These are phyloP conservation scores for Orycteropus afer DNA, from an alignment of 2,113 vertebrate genomes.

Conservation along the genomic window DNA sequence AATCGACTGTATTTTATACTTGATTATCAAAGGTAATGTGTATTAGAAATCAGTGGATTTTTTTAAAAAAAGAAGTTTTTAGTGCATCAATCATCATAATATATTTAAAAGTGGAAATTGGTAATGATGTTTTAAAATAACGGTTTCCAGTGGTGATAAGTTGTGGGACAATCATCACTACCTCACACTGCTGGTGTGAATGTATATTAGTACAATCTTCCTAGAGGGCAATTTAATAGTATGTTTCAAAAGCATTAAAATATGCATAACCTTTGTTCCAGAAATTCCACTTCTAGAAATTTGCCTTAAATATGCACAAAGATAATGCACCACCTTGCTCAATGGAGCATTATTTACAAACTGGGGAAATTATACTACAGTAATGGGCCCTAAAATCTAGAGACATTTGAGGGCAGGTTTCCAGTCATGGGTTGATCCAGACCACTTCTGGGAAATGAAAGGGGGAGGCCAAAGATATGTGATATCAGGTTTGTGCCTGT, in stretches of 20 bases:
- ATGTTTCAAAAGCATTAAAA: too few relatives aligned
- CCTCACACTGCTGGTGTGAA: neutral
- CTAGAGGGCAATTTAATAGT: too few relatives aligned
- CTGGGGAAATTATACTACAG: conserved; percentile 16
- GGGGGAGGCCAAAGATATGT: too few relatives aligned
- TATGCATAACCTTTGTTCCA: too few relatives aligned
- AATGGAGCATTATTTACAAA: conserved; percentile 34
- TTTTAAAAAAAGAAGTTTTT: neutral
- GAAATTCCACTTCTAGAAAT: too few relatives aligned
- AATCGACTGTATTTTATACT: conserved; percentile 29
- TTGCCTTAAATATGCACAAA: conserved; percentile 35
- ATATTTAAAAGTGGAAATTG: conserved; percentile 20
- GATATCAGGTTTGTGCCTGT: too few relatives aligned
- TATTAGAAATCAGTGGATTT: conserved; percentile 6
- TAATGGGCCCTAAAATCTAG: too few relatives aligned
- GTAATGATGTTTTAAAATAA: conserved; percentile 53
- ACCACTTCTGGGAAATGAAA: too few relatives aligned
- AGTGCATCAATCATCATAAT: neutral
- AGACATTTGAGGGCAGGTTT: too few relatives aligned
- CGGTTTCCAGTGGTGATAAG: neutral
- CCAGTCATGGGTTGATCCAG: too few relatives aligned
- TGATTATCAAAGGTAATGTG: conserved; percentile 17
- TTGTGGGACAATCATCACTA: neutral
- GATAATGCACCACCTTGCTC: neutral
- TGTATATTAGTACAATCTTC: conserved; percentile 36